Evolutionary conservation across 1,140 invertebrate species (phyloP), one percentile per base, ranked within the genome.

Genomic region (Episyrphus balteatus): DNA sequence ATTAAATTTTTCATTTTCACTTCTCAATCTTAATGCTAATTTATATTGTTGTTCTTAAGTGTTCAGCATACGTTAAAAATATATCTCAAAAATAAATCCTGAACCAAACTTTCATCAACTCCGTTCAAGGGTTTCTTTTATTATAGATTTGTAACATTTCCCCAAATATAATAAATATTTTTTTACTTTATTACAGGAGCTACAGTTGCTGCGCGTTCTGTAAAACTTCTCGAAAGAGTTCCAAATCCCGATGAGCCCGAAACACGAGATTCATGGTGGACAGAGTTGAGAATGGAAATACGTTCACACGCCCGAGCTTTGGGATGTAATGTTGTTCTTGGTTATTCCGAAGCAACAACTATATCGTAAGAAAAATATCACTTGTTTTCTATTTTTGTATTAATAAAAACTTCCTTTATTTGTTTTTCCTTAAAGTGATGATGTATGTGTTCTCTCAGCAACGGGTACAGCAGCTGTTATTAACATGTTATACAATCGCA

Each of bases 251-350:
- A 92, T 67, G 92, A 95, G 61, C 85, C 88, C 1, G 90, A 94
- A 61, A 83, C 88, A 1, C 75, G 93, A 33, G 92, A 95, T 62
- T 80, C 81, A 8, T 97, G 93, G 92, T 97, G 92, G 92, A 92
- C 84, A 1, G 92, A 97, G 72, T 73, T 97, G 11, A 73, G 93
- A 38, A 92, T 92, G 71, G 93, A 98, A 77, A 84, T 97, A 47
- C 73, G 92, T 3, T 91, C 90, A 7, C 92, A 98, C 68, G 87
- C 88, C 5, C 75, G 89, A 46, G 84, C 91, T 14, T 71, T 98
- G 32, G 84, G 83, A 11, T 97, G 93, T 57, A 92, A 94, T 66
- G 88, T 92, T n/a, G 88, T 97, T 32, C 72, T 97, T 34, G 92
- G 89, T 2, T 98, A 98, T 66, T 76, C 76, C 44, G 93, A 97